Base-by-base conservation (phyloP, 1,140 invertebrate species). In the Drosophila nannoptera region DNA sequence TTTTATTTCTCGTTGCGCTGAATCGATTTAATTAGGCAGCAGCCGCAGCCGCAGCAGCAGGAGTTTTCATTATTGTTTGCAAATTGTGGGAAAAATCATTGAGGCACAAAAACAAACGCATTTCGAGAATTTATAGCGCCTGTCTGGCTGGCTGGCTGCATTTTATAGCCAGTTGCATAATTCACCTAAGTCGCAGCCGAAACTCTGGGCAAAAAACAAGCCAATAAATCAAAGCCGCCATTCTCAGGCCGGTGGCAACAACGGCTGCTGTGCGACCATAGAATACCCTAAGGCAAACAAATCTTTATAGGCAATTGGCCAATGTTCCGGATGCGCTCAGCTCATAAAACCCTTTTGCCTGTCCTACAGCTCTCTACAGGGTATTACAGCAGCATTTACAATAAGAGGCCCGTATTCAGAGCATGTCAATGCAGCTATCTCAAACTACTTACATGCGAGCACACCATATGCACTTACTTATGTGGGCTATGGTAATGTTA, bases 141-240 rank as follows among this genome's bases (percentile, higher is more conserved):
- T 61, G 54, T 16, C 50, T 50, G 61, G 52, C 66, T 69, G 64
- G 33, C 46, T 58, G 60, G 29, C 63, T 78, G 67, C 56, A 63
- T 69, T 82, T 82, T 78, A 60, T 72, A 72, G 75, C 52, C 72
- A 48, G 38, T 72, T 71, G 69, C 68, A 70, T 70, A 71, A 71
- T 61, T 67, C 49, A 69, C 56, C 35, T 50, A 72, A 84, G 77
- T 68, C 69, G 63, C 76, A 73, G 77, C 58, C 62, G 65, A 67
- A 77, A 63, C 73, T 70, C 49, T 61, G 43, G 49, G 50, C 66
- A 73, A 78, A 78, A 78, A 80, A 75, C 75, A 77, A 78, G 80
- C 80, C 76, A 83, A 83, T 83, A 83, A 83, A 83, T 83, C 80
- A 83, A 83, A 83, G 22, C 73, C 76, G 80, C 80, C 80, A 84